A percentile compares a stretch with the other conserved stretches of the same genome.
Conservation (phyloP, 2,797 vertebrate species). For the Oreonectes daqikongensis region DNA sequence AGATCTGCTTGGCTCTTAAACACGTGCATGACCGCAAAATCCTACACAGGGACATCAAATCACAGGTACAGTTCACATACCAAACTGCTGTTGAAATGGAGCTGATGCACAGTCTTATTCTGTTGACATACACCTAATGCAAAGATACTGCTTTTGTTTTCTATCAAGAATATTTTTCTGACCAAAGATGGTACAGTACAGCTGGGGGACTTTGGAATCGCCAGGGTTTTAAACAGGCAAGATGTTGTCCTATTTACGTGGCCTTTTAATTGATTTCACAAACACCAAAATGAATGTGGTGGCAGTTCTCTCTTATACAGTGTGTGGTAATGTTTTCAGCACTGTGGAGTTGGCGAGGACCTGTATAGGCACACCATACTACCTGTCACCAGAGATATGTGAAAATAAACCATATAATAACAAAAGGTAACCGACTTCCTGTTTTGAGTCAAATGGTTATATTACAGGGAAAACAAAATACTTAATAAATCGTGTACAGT, state of each 20-base stretch:
- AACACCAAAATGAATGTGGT: neutral
- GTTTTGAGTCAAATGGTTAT: neutral
- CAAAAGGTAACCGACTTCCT: conserved; percentile 85
- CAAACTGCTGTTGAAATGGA: neutral
- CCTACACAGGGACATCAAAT: conserved; percentile 98
- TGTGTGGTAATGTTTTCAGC: conserved; percentile 69
- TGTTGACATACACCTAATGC: neutral
- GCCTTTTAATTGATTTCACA: neutral
- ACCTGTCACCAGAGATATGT: conserved; percentile 97
- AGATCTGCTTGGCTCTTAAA: conserved; percentile 96
- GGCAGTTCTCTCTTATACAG: neutral
- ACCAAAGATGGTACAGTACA: conserved; percentile 95
- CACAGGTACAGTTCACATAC: conserved; percentile 82
- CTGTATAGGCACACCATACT: conserved; percentile 97
- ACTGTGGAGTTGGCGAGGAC: conserved; percentile 94
- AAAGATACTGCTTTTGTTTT: conserved; percentile 11
- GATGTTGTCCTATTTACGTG: neutral
- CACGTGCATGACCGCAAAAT: conserved; percentile 97
- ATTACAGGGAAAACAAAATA: neutral
- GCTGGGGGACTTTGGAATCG: conserved; percentile 97
- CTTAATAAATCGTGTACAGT: neutral
- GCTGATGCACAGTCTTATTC: neutral
- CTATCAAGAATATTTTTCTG: conserved; percentile 93
- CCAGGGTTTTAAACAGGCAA: conserved; percentile 95
- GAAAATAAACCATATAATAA: conserved; percentile 99